Percentiles rank a stretch among this genome's conserved stretches.
These are phyloP conservation scores for crab-eating macaque (Macaca fascicularis) DNA, from an alignment of 2,113 vertebrate genomes.

Conservation along the genomic window T2T-MFA8v1.1 NC_088380.1:92386001-92386500, in stretches of 20 bases:
- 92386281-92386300: slow-evolving; percentile 69
- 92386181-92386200: not conserved
- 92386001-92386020: not conserved
- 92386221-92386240: slow-evolving; percentile 54
- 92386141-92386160: not conserved
- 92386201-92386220: slow-evolving; percentile 70
- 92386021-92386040: not conserved
- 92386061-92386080: not conserved
- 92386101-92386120: not conserved
- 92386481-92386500: slow-evolving; percentile 37
- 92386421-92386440: slow-evolving; percentile 53
- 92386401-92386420: slow-evolving; percentile 21
- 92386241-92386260: slow-evolving; percentile 44
- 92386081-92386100: not conserved
- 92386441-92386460: slow-evolving; percentile 62
- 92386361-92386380: slow-evolving; percentile 48
- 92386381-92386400: slow-evolving; percentile 62
- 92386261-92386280: slow-evolving; percentile 59
- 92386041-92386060: not conserved
- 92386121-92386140: not conserved
- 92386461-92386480: slow-evolving; percentile 15
- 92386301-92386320: not conserved
- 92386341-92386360: slow-evolving; percentile 61
- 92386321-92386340: slow-evolving; percentile 44
- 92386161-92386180: not conserved